Conservation (phyloP, 2,797 vertebrate genomes). For the Labroides dimidiatus region DNA sequence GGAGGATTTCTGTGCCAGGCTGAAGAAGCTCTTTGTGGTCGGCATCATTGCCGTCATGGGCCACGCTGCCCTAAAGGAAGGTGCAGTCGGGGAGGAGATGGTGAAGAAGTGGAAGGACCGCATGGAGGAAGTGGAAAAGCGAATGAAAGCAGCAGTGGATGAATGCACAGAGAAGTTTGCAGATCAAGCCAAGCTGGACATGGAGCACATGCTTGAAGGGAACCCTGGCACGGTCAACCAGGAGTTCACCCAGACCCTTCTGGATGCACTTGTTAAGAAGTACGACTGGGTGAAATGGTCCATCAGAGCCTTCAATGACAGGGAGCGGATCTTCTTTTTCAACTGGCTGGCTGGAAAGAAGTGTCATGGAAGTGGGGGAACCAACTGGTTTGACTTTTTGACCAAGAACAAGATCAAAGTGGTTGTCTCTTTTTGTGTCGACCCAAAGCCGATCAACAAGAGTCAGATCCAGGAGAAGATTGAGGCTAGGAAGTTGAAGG, state of each 20-base stretch:
- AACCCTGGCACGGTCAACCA: constrained; percentile 52
- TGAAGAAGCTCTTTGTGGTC: constrained; percentile 86
- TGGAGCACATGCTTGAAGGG: constrained; percentile 73
- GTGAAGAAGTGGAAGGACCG: constrained; percentile 83
- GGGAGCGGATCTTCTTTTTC: constrained; percentile 82
- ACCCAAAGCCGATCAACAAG: constrained; percentile 82
- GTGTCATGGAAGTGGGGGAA: constrained; percentile 79
- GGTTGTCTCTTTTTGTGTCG: constrained; percentile 81
- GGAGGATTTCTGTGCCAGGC: constrained; percentile 84
- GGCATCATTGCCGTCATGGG: constrained; percentile 86
- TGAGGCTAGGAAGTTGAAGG: constrained; percentile 78
- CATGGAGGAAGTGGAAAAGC: constrained; percentile 84
- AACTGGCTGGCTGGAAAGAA: constrained; percentile 86
- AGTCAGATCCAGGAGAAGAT: constrained; percentile 77
- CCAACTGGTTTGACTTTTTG: constrained; percentile 82
- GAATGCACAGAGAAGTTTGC: constrained; percentile 84
- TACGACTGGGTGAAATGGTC: constrained; percentile 89
- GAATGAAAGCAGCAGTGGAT: constrained; percentile 86
- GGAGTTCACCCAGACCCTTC: constrained; percentile 73
- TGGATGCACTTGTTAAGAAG: constrained; percentile 79
- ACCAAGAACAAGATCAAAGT: constrained; percentile 82
- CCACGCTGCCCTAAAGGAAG: constrained; percentile 81
- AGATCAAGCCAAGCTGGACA: constrained; percentile 81
- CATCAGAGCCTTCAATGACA: constrained; percentile 75
- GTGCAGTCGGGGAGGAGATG: constrained; percentile 72